Base-by-base conservation (phyloP, 2,888 invertebrate species). In the Lobophora halterata region DNA sequence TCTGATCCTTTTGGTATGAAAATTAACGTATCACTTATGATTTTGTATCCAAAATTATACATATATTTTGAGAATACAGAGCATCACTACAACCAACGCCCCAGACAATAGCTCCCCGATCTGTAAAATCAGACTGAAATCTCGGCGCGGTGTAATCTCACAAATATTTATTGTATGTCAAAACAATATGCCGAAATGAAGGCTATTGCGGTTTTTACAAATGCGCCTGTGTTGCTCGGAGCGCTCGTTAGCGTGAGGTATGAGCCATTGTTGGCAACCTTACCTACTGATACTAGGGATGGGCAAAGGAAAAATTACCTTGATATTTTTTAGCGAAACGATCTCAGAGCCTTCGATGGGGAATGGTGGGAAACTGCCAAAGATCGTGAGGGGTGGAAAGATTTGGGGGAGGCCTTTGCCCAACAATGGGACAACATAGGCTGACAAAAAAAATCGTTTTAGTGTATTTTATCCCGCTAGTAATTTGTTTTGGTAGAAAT, bases 121-220 rank as follows among this genome's bases (percentile, higher is more conserved):
- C 82, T 69, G 71, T 67, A 68, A 74, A 77, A 83, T 80, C 83
- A 62, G 67, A 52, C 49, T n/a, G 65, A 78, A 78, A 82, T 85
- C 82, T 81, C 64, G 51, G 70, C 62, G 57, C 68, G 64, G 72
- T 69, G 72, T 73, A 80, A 85, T 86, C 83, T 78, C 64, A 65
- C 83, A 86, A 86, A 86, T 86, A 87, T 87, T 87, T 87, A 87
- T 87, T 86, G 79, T 86, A 86, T 85, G 87, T 86, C 87, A 86
- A 87, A 86, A 86, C 85, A 85, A 87, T 87, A 87, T 85, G 83
- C 85, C 87, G 79, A 86, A 86, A 86, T 78, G 80, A 76, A 75
- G 75, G 79, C 82, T 82, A 81, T 85, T 85, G 79, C 76, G 68
- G 75, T 82, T 86, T 85, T 85, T 86, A 87, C 86, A 87, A 87